Conservation (phyloP, 1,140 invertebrate species). For the Plutomurus gul region DNA sequence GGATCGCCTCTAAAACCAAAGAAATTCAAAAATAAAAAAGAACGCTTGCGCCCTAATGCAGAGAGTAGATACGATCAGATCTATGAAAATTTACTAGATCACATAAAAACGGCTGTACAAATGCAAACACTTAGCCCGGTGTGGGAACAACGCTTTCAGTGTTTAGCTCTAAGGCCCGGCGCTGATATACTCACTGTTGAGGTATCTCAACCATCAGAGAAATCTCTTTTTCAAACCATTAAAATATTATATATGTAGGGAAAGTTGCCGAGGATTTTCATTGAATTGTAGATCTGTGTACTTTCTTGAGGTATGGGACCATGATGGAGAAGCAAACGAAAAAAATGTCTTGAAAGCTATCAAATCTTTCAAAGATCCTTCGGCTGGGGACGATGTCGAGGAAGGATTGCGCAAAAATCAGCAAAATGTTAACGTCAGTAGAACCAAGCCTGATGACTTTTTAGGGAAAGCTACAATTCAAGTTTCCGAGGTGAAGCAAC, state of each 20-base stretch:
- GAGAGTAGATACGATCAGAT: constrained; percentile 38
- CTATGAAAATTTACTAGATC: constrained; percentile 16
- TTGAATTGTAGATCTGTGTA: too few species aligned
- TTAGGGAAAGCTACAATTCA: constrained; percentile 44
- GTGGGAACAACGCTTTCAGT: constrained; percentile 51
- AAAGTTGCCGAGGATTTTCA: too few species aligned
- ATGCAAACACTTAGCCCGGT: constrained; percentile 31
- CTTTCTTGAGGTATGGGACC: constrained; percentile 48
- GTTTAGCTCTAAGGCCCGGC: constrained; percentile 37
- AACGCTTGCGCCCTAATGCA: constrained; percentile 11
- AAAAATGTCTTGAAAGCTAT: not conserved
- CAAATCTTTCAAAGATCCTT: not conserved
- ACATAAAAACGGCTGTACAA: constrained; percentile 36
- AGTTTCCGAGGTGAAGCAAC: constrained; percentile 31
- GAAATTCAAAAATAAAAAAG: not conserved
- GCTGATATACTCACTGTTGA: constrained; percentile 45
- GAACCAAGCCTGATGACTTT: constrained; percentile 35
- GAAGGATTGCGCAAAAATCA: not conserved
- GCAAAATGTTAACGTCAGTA: not conserved
- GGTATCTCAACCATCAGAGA: not conserved
- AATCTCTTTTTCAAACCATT: not conserved
- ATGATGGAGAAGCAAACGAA: constrained; percentile 19
- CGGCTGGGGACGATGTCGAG: not conserved
- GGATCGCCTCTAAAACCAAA: constrained; percentile 34
- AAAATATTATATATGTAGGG: not conserved